Conservation (phyloP, 2,797 vertebrate species). For the Eulemur albifrons region DNA sequence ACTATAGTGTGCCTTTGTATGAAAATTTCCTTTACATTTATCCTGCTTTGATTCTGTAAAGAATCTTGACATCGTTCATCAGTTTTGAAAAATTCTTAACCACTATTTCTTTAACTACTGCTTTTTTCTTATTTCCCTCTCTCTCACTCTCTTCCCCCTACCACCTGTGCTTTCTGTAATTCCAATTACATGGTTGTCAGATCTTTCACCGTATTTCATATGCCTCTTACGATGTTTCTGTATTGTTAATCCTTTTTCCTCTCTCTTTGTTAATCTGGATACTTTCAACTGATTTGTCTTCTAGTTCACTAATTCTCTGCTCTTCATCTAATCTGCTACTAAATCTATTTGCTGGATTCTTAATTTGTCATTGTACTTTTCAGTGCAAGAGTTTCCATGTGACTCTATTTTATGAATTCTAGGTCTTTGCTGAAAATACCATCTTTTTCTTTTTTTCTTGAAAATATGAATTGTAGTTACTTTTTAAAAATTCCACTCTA, state of each 20-base stretch:
- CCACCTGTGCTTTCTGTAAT: background rate
- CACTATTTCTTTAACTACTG: background rate
- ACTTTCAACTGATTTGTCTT: background rate
- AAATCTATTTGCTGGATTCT: constrained; percentile 16
- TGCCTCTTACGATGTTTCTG: background rate
- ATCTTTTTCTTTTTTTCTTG: background rate
- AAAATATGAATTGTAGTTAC: background rate
- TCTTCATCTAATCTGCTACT: background rate
- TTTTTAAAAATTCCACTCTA: background rate
- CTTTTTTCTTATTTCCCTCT: background rate
- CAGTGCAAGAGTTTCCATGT: background rate
- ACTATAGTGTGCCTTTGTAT: background rate
- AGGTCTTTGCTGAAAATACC: background rate
- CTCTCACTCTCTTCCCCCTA: background rate
- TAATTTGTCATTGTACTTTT: constrained; percentile 10
- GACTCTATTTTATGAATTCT: background rate
- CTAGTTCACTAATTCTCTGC: background rate
- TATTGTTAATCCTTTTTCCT: background rate
- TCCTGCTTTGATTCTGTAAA: constrained; percentile 26
- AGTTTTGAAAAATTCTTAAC: constrained; percentile 11
- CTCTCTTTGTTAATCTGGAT: background rate
- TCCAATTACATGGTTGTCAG: background rate
- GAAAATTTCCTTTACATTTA: background rate
- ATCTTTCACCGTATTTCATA: background rate
- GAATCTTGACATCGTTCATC: background rate